phyloP scores from a whole-genome alignment of 2,888 invertebrate species.

The Lacanobia wlatinum region DNA sequence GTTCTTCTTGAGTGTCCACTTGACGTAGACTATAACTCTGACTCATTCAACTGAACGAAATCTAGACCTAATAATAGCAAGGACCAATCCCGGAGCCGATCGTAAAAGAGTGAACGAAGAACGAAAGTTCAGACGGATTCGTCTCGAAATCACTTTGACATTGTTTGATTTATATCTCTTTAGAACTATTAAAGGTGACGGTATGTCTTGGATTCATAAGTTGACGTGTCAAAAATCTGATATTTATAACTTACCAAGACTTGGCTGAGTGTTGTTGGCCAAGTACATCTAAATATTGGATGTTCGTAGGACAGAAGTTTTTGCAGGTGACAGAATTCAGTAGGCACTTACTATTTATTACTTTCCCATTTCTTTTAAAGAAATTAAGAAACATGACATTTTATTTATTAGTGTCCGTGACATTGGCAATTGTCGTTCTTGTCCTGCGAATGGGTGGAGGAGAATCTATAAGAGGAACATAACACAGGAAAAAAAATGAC shows the following conservation, averaged over 20 bases:
- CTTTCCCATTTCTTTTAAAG: not conserved
- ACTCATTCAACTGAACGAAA: conserved; percentile 66
- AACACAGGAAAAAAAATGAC: not conserved
- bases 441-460: not conserved
- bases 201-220: conserved; percentile 17
- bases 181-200: conserved; percentile 21
- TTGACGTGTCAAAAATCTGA: conserved; percentile 13
- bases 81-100: conserved; percentile 55
- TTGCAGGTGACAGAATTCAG: not conserved
- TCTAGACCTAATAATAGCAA: conserved; percentile 64
- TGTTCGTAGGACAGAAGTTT: not conserved
- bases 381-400: not conserved
- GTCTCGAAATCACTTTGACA: conserved; percentile 68
- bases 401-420: not conserved
- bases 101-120: conserved; percentile 67
- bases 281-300: conserved; percentile 7
- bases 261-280: not conserved
- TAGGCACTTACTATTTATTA: not conserved
- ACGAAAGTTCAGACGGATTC: conserved; percentile 68
- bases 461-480: not conserved
- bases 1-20: conserved; percentile 53
- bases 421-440: not conserved
- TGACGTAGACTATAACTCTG: conserved; percentile 60
- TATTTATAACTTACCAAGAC: conserved; percentile 1
- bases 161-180: conserved; percentile 66